Evolutionary conservation across 1,140 invertebrate species (phyloP), one percentile per base, ranked within the genome.

Genomic region (Drosophila navojoa): DNA sequence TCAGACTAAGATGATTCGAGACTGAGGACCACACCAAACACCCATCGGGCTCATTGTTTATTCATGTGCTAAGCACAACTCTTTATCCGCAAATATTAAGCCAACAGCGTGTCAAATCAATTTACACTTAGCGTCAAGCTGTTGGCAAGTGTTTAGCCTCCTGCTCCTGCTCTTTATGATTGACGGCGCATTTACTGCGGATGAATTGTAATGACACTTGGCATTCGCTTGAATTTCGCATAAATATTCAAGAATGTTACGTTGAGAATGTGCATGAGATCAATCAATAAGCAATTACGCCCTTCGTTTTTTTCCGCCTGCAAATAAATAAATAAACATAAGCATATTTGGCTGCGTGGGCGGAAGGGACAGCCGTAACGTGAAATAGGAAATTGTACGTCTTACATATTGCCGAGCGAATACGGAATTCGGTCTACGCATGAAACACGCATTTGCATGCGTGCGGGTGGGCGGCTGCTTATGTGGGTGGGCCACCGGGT

Each of bases 271-370:
- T 79, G 84, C 84, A 84, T 60, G 45, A 61, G 67, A 85, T 79
- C 80, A 73, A 84, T 84, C 81, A 84, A 84, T 84, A 84, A 73
- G 82, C 72, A 84, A 84, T 84, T 84, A 84, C 81, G 61, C 22
- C 49, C 2, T 44, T 19, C 50, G 57, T 71, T 77, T 53, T 77
- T 53, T 71, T 64, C 7, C 5, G 35, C 10, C 57, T 45, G 35
- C 11, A 49, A 38, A 61, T 38, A 64, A 50, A 57, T 72, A 71
- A 76, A 82, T 61, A 22, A 22, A 22, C 3, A 22, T 22, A 82
- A 72, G 76, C 62, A 73, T 77, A 62, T 76, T 61, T 53, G 71
- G 49, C 45, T 2, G 50, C 5, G 38, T 19, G 61, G 57, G 19
- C 9, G 22, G 35, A 16, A 19, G 53, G 11, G 22, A 35, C 42